These are phyloP conservation scores for Sericinus montela DNA, from an alignment of 2,888 invertebrate species.

Conservation along the genomic window DNA sequence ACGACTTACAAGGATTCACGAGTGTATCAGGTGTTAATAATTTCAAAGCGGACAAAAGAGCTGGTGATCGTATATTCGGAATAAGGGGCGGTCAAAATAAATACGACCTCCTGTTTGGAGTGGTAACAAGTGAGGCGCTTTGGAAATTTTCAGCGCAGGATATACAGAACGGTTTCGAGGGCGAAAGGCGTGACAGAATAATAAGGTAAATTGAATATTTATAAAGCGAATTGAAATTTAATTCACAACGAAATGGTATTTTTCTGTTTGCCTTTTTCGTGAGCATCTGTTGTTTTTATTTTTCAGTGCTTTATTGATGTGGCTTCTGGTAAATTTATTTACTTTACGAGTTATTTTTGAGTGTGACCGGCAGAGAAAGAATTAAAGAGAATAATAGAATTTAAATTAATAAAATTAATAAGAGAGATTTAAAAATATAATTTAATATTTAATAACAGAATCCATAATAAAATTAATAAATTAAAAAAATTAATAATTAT, in stretches of 20 bases:
- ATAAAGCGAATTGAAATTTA: constrained; percentile 65
- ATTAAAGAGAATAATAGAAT: too few species aligned
- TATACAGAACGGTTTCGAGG: constrained; percentile 92
- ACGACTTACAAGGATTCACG: constrained; percentile 82
- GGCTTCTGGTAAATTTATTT: too few species aligned
- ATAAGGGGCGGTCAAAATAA: constrained; percentile 80
- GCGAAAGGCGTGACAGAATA: constrained; percentile 92
- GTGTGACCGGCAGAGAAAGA: too few species aligned
- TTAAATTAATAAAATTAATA: too few species aligned
- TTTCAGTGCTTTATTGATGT: too few species aligned
- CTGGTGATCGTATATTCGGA: constrained; percentile 80
- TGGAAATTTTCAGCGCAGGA: constrained; percentile 94
- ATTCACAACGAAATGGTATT: constrained; percentile 11
- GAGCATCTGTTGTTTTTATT: background rate
- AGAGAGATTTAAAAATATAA: too few species aligned
- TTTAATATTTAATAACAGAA: too few species aligned
- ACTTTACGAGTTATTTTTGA: too few species aligned
- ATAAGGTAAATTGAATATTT: constrained; percentile 78
- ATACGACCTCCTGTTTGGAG: constrained; percentile 94
- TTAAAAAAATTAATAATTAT: too few species aligned
- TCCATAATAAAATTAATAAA: too few species aligned
- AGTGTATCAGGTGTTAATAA: constrained; percentile 80
- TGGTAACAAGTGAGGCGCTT: constrained; percentile 94
- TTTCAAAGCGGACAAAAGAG: constrained; percentile 80
- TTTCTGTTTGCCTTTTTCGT: background rate